A percentile compares a stretch with the other conserved stretches of the same genome.
These are phyloP conservation scores for Steromphala cineraria DNA, from an alignment of 2,888 invertebrate species.

Conservation along the genomic window DNA sequence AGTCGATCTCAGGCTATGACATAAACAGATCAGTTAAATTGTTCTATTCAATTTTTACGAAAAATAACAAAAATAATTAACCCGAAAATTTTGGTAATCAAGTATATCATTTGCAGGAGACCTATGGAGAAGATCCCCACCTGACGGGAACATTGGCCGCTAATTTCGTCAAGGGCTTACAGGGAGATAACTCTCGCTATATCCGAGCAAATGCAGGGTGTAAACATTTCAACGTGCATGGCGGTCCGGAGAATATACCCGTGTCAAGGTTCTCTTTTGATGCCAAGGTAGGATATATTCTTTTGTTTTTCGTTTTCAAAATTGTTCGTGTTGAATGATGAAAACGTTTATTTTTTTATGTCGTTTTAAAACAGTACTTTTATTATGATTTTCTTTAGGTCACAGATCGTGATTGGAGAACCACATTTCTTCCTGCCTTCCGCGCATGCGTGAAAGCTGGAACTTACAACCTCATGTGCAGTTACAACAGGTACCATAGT, in stretches of 20 bases:
- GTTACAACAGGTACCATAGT: constrained; percentile 64
- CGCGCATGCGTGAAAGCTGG: constrained; percentile 69
- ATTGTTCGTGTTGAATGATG: too few relatives aligned
- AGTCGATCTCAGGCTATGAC: too few relatives aligned
- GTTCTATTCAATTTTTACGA: too few relatives aligned
- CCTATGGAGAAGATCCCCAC: constrained; percentile 73
- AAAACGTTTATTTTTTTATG: too few relatives aligned
- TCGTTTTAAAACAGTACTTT: too few relatives aligned
- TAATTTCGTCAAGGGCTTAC: constrained; percentile 69
- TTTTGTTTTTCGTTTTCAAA: too few relatives aligned
- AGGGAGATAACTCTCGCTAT: constrained; percentile 67
- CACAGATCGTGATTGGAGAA: constrained; percentile 62
- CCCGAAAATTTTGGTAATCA: too few relatives aligned
- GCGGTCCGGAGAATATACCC: constrained; percentile 72
- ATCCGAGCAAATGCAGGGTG: constrained; percentile 70
- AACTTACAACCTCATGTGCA: constrained; percentile 70
- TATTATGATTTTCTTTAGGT: constrained; percentile 50
- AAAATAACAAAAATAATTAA: too few relatives aligned
- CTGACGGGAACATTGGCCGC: constrained; percentile 62
- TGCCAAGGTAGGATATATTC: constrained; percentile 65
- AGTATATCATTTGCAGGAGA: constrained; percentile 61
- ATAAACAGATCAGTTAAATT: too few relatives aligned
- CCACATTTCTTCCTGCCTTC: constrained; percentile 71
- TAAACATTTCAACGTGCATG: constrained; percentile 72
- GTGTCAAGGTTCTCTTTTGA: constrained; percentile 61